Base-by-base conservation (phyloP, 2,888 invertebrate genomes). In the Pristionchus arcanus region DNA sequence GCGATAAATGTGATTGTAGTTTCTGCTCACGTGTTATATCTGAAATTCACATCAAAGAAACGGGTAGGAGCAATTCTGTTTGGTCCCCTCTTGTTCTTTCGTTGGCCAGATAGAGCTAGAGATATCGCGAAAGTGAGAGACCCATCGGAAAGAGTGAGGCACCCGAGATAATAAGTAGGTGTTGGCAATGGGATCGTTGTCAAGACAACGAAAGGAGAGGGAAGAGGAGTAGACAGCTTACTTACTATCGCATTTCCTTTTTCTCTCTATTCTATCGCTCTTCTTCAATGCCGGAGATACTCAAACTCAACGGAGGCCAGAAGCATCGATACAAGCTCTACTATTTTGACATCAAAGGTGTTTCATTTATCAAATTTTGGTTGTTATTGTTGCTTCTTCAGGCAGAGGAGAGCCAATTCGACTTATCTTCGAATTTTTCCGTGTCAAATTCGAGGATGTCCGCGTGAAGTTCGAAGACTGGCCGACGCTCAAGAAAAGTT, bases 361-460 rank as follows among this genome's bases (percentile, higher is more conserved):
- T 4, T 7, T 31, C n/a, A 16, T 37, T 11, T 63, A 2, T 16
- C 11, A 13, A 49, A 49, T 37, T 71, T 34, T 5, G 49, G n/a
- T 81, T 81, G n/a, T n/a, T 49, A 15, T 42, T 42, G 11, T n/a
- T 42, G 16, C 34, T 0, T n/a, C 19, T 71, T 59, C 15, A 88
- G 89, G 89, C n/a, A 21, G 90, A 49, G 90, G 71, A 7, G 90
- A 90, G 81, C 89, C 89, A 34, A 89, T 89, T 31, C 85, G 90
- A 0, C 77, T 90, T 13, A 85, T 90, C 42, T 90, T 90, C 53
- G 63, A 71, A 16, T 89, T 77, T 66, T 89, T 89, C 89, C 66
- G 81, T 66, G 68, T 90, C 9, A 68, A 84, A 25, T 90, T 86
- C 66, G 89, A 90, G 53, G 90, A 90, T 63, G 77, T 88, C 25